phyloP scores from a whole-genome alignment of 2,797 vertebrate genomes.

The Xenops minutus region DNA sequence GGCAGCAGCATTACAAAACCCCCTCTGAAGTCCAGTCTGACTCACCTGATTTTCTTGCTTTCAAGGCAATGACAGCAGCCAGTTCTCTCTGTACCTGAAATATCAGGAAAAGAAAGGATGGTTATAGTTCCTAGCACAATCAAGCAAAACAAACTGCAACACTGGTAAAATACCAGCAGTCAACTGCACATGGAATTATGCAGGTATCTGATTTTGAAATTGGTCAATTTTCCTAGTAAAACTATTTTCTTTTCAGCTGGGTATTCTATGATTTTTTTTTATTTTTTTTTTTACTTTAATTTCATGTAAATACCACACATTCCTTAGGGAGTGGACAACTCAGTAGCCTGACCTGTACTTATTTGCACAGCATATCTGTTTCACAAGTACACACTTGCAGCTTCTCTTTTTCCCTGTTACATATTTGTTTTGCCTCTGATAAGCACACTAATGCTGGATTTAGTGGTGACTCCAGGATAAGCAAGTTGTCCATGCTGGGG shows the following conservation, averaged over 20 bases:
- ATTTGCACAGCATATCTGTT: background rate
- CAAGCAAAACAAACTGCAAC: background rate
- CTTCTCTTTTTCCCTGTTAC: constrained; percentile 1
- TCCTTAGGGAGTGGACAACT: background rate
- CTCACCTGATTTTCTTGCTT: constrained; percentile 91
- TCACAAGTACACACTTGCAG: background rate
- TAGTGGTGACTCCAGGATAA: background rate
- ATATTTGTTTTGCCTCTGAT: background rate
- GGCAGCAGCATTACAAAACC: background rate
- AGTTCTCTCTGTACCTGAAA: constrained; percentile 92
- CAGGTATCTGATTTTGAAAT: background rate
- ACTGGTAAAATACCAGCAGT: background rate
- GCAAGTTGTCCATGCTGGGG: background rate
- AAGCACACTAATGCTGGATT: background rate
- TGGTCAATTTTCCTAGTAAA: background rate
- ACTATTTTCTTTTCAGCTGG: background rate
- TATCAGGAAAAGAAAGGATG: constrained; percentile 26
- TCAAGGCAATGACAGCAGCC: constrained; percentile 91
- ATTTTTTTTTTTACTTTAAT: background rate
- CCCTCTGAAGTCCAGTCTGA: constrained; percentile 6
- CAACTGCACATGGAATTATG: background rate
- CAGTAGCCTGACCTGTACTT: background rate
- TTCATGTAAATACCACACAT: background rate
- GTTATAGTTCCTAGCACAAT: background rate
- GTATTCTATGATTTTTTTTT: background rate